phyloP scores from a whole-genome alignment of 2,113 vertebrate genomes.

The Pavo muticus region DNA sequence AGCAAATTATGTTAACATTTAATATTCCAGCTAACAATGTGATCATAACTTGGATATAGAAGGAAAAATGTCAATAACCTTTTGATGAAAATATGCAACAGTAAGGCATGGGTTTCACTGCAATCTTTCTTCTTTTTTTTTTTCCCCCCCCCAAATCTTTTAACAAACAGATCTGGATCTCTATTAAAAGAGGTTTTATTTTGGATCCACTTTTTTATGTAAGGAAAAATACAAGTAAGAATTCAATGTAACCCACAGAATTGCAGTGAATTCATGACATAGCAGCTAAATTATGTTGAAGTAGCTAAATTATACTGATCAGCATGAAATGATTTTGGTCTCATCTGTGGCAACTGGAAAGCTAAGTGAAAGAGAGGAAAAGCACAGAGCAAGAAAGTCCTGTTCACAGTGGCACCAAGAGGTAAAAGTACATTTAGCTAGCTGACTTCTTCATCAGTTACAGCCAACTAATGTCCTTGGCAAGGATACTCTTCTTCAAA shows the following conservation, averaged over 20 bases:
- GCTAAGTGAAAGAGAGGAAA: constrained; percentile 29
- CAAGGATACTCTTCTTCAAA: constrained; percentile 37
- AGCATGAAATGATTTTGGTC: constrained; percentile 59
- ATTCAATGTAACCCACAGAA: background rate
- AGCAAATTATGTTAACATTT: background rate
- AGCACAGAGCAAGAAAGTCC: constrained; percentile 35
- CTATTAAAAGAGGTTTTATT: background rate
- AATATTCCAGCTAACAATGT: constrained; percentile 11
- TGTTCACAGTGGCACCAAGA: constrained; percentile 82
- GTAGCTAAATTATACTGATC: constrained; percentile 48
- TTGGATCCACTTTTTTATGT: background rate
- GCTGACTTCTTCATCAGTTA: constrained; percentile 54
- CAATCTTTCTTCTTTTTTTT: background rate
- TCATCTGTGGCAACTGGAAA: constrained; percentile 25
- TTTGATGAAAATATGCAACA: constrained; percentile 41
- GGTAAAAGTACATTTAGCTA: constrained; percentile 77
- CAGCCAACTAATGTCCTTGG: constrained; percentile 58
- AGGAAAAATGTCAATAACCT: constrained; percentile 14
- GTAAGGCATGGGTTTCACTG: constrained; percentile 46
- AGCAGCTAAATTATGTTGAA: constrained; percentile 49
- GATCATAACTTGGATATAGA: background rate
- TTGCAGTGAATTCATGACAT: constrained; percentile 57
- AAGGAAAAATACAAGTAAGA: background rate
- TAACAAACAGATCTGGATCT: background rate
- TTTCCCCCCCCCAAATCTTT: background rate